Conservation (phyloP, 2,113 vertebrate species). For the Notothenia rossii region DNA sequence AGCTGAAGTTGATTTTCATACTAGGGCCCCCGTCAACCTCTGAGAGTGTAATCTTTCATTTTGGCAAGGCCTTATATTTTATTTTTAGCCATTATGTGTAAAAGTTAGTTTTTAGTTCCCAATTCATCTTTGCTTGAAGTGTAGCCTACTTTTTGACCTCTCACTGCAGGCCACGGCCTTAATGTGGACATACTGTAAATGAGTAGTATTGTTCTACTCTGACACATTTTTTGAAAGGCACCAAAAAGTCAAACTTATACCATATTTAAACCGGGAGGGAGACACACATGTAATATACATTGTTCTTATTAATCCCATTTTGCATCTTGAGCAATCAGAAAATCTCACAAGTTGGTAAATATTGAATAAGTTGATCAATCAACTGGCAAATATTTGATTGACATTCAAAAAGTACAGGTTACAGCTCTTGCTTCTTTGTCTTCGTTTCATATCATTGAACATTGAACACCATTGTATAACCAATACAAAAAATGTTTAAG, state of each 20-base stretch:
- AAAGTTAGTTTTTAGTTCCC: not conserved
- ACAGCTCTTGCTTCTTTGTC: not conserved
- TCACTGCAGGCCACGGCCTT: not conserved
- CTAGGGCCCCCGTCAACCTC: not conserved
- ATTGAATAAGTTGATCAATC: not conserved
- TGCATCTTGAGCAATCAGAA: not conserved
- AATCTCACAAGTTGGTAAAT: too few species aligned
- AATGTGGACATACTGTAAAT: not conserved
- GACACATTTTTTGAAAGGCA: not conserved
- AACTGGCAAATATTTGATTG: too few species aligned
- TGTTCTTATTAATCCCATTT: not conserved
- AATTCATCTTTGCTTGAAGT: too few species aligned
- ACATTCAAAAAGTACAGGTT: too few species aligned
- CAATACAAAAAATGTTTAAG: not conserved
- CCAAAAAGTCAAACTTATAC: not conserved
- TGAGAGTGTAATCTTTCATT: not conserved
- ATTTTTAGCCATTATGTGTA: not conserved
- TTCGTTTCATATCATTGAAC: not conserved
- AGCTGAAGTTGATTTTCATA: constrained; percentile 7
- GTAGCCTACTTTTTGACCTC: not conserved
- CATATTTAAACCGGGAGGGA: not conserved
- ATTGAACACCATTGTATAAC: not conserved
- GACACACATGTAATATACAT: too few species aligned
- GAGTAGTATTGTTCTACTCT: not conserved
- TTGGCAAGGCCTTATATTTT: not conserved